Evolutionary conservation across 2,797 vertebrate species (phyloP), one percentile per base, ranked within the genome.

Genomic region (Coccyzus lansbergi): DNA sequence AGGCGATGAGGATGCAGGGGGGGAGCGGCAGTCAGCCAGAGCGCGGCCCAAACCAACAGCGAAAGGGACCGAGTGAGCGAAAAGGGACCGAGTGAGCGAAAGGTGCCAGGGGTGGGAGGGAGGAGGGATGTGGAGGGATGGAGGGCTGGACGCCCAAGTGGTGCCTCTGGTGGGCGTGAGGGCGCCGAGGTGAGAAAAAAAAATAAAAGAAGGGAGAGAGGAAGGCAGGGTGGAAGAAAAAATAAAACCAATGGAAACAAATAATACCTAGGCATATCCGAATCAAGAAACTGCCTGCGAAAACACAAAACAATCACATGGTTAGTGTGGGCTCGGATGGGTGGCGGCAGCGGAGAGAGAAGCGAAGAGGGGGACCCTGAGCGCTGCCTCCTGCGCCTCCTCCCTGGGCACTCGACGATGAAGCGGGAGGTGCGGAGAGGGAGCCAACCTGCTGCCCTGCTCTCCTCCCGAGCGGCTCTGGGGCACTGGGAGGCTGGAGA

Each of bases 241-340:
- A n/a, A n/a, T n/a, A n/a, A 97, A 95, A 83, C 55, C 94, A 97
- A 84, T 93, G 97, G 97, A 97, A 97, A 98, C 96, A 97, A 97
- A 98, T 98, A 98, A 98, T 98, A 99, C 99, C 99, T 99, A 99
- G 99, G 99, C 98, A 99, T 99, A 99, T 99, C 99, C 98, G 99
- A 99, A 99, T 99, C 99, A 99, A 99, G 99, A 99, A 99, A 99
- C 98, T 99, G 99, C 99, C 99, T 99, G 99, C 97, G 93, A 98
- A 99, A 99, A 99, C 98, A 99, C 98, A 99, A 99, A 98, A 98
- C 97, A 98, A 98, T 96, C 98, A 99, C 98, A 99, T 97, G 79
- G 98, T 99, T 99, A 99, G 98, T 98, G 98, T 98, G 98, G 96
- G 97, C 96, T 97, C 33, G 72, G 97, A 97, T 97, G 97, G 97